These are phyloP conservation scores for Podarcis raffonei DNA, from an alignment of 2,113 vertebrate genomes.

Conservation along the genomic window DNA sequence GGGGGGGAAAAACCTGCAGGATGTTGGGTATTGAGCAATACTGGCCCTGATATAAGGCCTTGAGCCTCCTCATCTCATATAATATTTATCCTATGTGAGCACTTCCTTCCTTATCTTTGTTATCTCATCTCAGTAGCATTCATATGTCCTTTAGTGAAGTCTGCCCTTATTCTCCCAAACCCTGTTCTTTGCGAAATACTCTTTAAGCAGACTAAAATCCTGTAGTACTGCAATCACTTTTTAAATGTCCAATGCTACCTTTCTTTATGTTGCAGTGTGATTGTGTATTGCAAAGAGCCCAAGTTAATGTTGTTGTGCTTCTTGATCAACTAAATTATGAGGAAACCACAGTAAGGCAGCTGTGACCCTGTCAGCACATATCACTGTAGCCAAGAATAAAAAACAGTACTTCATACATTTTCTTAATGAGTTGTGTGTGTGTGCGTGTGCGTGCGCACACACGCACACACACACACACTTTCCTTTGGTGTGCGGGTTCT, in stretches of 20 bases:
- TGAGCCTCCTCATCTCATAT: background rate
- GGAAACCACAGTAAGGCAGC: conserved; percentile 64
- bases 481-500: conserved; percentile 37
- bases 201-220: conserved; percentile 8
- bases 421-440: conserved; percentile 51
- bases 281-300: conserved; percentile 55
- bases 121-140: background rate
- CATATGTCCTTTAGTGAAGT: background rate
- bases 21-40: background rate
- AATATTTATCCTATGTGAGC: background rate
- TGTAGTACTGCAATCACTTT: conserved; percentile 44
- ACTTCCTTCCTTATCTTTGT: background rate
- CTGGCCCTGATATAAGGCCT: background rate
- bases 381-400: conserved; percentile 47
- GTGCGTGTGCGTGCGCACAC: too few species aligned
- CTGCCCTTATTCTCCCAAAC: conserved; percentile 7
- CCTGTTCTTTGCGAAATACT: background rate
- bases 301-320: conserved; percentile 64
- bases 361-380: conserved; percentile 50
- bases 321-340: conserved; percentile 68
- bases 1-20: background rate
- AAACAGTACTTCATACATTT: conserved; percentile 47
- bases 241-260: conserved; percentile 41
- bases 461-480: background rate
- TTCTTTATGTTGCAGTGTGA: conserved; percentile 53